A percentile compares a stretch with the other conserved stretches of the same genome.
Conservation (phyloP, 2,113 vertebrate species). For the Vireo altiloquus region DNA sequence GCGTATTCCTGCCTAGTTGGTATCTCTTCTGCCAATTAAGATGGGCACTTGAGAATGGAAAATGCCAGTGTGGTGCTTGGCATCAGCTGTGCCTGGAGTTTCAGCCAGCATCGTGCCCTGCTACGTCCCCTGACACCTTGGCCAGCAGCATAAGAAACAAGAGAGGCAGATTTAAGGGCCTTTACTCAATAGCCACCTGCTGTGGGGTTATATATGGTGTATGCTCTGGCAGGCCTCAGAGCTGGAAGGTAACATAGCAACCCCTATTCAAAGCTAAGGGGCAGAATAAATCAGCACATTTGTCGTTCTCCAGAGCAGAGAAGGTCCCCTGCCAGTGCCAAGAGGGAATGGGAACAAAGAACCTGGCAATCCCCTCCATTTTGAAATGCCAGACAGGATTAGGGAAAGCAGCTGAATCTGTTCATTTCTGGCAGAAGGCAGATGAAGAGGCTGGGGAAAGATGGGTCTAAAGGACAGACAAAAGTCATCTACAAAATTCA, state of each 20-base stretch:
- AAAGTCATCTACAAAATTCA: neutral
- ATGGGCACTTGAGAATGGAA: neutral
- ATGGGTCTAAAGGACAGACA: neutral
- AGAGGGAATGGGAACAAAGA: conserved; percentile 59
- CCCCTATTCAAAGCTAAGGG: conserved; percentile 66
- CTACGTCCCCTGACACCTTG: conserved; percentile 22
- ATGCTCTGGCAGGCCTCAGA: conserved; percentile 58
- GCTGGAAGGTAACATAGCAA: conserved; percentile 64
- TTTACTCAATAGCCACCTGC: conserved; percentile 65
- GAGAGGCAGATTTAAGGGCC: conserved; percentile 57
- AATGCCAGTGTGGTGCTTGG: conserved; percentile 26
- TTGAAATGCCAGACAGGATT: conserved; percentile 60
- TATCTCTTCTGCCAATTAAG: conserved; percentile 24
- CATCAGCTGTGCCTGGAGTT: neutral
- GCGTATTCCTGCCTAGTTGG: neutral
- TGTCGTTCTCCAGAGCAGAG: conserved; percentile 54
- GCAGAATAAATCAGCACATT: conserved; percentile 68
- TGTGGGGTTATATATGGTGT: conserved; percentile 64
- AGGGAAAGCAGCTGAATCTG: conserved; percentile 43
- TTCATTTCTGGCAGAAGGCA: neutral
- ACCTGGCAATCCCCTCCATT: conserved; percentile 57
- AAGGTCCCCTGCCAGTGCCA: conserved; percentile 50
- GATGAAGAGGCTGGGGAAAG: neutral
- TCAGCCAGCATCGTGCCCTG: conserved; percentile 23
- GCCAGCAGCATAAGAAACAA: conserved; percentile 43